Evolutionary conservation across 1,140 invertebrate genomes (phyloP).

Genomic region (Papilio polytes): DNA sequence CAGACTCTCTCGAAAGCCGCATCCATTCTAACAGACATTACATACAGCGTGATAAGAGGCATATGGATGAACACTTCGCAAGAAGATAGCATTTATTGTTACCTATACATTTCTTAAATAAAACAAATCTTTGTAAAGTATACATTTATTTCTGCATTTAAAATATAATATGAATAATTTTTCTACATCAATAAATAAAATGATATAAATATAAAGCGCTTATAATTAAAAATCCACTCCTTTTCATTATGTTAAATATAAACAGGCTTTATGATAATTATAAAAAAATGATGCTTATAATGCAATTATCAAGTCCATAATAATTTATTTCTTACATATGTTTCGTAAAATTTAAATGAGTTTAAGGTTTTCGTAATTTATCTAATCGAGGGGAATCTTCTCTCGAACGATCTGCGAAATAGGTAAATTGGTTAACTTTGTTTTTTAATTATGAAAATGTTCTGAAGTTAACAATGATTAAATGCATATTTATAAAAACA

Average conservation of each 20-base stretch:
- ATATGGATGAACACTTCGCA: conserved; percentile 77
- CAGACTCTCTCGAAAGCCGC: conserved; percentile 69
- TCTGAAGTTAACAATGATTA: no score
- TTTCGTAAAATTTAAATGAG: neutral
- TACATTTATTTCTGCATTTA: conserved; percentile 39
- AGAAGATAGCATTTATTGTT: conserved; percentile 49
- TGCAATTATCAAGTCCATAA: neutral
- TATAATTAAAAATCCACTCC: conserved; percentile 6
- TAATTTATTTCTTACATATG: neutral
- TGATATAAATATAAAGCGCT: neutral
- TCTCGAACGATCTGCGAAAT: conserved; percentile 85
- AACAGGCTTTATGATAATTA: neutral
- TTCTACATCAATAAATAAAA: conserved; percentile 18
- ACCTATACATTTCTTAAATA: conserved; percentile 15
- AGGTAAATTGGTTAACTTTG: conserved; percentile 38
- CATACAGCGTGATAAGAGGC: conserved; percentile 68
- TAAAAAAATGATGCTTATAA: neutral
- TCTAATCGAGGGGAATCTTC: conserved; percentile 85
- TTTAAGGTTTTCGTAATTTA: neutral
- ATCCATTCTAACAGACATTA: conserved; percentile 76
- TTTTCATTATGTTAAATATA: neutral
- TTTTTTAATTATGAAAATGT: neutral
- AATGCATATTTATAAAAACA: neutral
- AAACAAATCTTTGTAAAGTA: conserved; percentile 36
- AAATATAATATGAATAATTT: conserved; percentile 37